A percentile compares a stretch with the other conserved stretches of the same genome.
Conservation (phyloP, 1,140 invertebrate genomes). For the Tetranychus cinnabarinus region DNA sequence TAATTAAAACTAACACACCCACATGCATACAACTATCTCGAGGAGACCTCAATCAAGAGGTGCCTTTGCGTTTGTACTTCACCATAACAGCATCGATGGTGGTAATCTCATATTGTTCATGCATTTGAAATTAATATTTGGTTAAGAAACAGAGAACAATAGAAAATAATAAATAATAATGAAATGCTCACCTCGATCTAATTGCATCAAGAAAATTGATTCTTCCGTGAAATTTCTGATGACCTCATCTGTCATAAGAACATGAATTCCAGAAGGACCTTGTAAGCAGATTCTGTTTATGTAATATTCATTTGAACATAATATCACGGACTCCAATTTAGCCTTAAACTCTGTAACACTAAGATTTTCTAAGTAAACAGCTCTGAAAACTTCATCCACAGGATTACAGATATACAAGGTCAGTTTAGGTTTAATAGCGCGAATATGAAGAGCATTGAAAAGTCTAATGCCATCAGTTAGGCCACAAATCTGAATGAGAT, state of each 20-base stretch:
- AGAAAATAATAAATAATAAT: too few species aligned
- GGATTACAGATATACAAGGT: slow-evolving; percentile 11
- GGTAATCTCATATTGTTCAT: too few species aligned
- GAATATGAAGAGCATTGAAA: slow-evolving; percentile 62
- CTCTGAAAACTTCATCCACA: slow-evolving; percentile 9
- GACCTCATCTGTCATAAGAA: slow-evolving; percentile 12
- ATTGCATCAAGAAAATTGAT: slow-evolving; percentile 7
- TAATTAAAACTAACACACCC: too few species aligned
- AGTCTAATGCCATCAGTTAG: slow-evolving; percentile 69
- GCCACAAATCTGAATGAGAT: slow-evolving; percentile 79
- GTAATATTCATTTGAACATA: background rate
- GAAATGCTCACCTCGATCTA: slow-evolving; percentile 3
- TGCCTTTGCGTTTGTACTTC: background rate
- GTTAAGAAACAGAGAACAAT: too few species aligned
- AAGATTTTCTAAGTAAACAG: slow-evolving; percentile 11
- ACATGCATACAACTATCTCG: too few species aligned
- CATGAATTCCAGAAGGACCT: slow-evolving; percentile 8
- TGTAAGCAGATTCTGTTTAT: slow-evolving; percentile 4
- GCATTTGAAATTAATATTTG: too few species aligned
- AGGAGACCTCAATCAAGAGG: too few species aligned
- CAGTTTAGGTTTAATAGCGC: slow-evolving; percentile 13
- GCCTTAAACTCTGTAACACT: slow-evolving; percentile 8
- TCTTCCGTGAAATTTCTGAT: slow-evolving; percentile 10
- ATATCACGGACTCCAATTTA: slow-evolving; percentile 5
- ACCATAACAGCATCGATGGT: background rate